Percentiles rank a stretch among this genome's conserved stretches.
Evolutionary conservation across 2,888 invertebrate species (phyloP).

Genomic region (Tachina grossa): DNA sequence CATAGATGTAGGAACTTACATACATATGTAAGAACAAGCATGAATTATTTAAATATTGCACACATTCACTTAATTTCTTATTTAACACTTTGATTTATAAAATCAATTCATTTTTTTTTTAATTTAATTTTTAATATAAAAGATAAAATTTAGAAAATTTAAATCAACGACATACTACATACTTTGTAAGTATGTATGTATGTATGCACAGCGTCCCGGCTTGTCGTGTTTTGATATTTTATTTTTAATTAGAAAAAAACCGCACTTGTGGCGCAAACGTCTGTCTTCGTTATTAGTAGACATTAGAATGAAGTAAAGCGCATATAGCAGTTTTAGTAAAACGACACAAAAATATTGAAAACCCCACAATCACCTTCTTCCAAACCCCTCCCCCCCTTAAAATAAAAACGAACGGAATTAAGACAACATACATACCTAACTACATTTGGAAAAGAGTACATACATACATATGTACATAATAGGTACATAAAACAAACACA

Average conservation of each 20-base stretch:
- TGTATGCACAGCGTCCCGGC: constrained; percentile 27
- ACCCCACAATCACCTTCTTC: background rate
- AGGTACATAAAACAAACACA: constrained; percentile 4
- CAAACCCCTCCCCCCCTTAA: background rate
- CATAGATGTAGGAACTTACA: background rate
- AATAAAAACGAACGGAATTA: background rate
- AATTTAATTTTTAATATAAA: background rate
- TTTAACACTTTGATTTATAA: constrained; percentile 38
- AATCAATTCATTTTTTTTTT: constrained; percentile 11
- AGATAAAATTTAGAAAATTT: constrained; percentile 13
- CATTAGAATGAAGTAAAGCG: constrained; percentile 65
- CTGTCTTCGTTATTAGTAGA: constrained; percentile 63
- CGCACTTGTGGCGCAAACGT: constrained; percentile 30
- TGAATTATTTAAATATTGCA: background rate
- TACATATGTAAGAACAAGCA: background rate
- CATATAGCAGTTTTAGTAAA: constrained; percentile 31
- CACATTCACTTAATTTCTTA: constrained; percentile 12
- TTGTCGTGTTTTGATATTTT: constrained; percentile 27
- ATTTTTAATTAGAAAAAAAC: constrained; percentile 7
- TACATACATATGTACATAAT: no score
- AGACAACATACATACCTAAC: background rate
- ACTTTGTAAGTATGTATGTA: background rate
- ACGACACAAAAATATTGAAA: constrained; percentile 21
- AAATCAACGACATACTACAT: constrained; percentile 17
- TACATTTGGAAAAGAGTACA: constrained; percentile 1